These are phyloP conservation scores for Saturnia pavonia DNA, from an alignment of 2,888 invertebrate species.

Conservation along the genomic window DNA sequence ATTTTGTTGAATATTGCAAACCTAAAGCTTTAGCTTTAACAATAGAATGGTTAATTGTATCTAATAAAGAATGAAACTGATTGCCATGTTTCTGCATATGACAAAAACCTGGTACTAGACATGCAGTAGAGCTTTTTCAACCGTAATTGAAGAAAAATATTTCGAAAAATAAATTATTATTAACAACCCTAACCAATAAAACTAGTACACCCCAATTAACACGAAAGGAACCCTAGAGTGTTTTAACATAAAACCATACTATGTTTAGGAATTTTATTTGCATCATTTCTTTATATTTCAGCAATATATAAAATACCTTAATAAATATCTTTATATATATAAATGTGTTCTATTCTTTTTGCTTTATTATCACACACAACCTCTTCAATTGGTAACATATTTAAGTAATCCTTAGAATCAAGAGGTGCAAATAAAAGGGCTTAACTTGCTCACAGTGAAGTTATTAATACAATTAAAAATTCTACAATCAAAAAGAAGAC, in stretches of 20 bases:
- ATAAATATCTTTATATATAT: conserved; percentile 2
- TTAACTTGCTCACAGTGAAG: neutral
- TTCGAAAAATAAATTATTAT: no score
- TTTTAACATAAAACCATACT: neutral
- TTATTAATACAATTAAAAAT: neutral
- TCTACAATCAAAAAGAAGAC: neutral
- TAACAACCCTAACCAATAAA: neutral
- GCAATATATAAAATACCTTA: conserved; percentile 1
- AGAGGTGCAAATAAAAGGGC: neutral
- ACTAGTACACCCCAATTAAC: neutral
- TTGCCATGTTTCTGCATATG: no score
- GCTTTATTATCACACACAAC: neutral
- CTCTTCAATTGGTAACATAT: neutral
- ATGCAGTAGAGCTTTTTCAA: no score
- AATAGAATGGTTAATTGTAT: no score
- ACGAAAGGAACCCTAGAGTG: neutral
- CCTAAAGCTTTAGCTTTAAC: no score
- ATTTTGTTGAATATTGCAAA: no score
- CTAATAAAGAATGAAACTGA: no score
- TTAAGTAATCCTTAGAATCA: neutral
- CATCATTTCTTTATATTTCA: neutral
- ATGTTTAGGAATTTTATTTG: conserved; percentile 5
- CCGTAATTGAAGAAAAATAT: no score
- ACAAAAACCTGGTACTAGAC: no score
- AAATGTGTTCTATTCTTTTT: neutral